These are phyloP conservation scores for Nemoura dubitans DNA, from an alignment of 2,888 invertebrate species.

Conservation along the genomic window DNA sequence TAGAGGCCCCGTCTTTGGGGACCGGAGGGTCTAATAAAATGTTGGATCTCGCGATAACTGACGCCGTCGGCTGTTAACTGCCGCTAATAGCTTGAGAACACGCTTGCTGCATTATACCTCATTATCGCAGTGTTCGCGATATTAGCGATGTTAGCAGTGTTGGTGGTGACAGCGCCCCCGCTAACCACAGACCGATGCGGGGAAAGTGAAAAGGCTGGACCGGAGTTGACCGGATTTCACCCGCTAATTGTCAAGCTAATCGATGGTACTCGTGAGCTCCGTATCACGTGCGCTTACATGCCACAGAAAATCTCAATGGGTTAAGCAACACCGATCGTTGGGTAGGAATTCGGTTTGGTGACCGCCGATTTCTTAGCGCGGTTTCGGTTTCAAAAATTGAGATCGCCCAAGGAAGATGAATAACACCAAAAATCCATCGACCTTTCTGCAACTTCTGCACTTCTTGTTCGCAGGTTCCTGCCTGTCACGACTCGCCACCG, in stretches of 20 bases:
- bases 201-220: neutral
- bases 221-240: neutral
- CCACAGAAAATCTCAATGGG: too few relatives aligned
- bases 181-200: neutral
- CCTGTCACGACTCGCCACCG: neutral
- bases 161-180: neutral
- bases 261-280: neutral
- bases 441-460: too few relatives aligned
- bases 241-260: neutral
- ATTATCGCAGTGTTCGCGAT: too few relatives aligned
- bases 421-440: too few relatives aligned
- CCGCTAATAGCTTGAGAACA: neutral
- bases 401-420: too few relatives aligned
- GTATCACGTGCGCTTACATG: neutral
- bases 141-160: neutral
- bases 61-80: neutral
- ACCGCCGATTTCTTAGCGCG: too few relatives aligned
- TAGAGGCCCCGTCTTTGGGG: too few relatives aligned
- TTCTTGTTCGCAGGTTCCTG: constrained; percentile 9
- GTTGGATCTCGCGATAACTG: neutral
- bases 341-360: too few relatives aligned
- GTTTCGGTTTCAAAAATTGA: too few relatives aligned
- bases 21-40: too few relatives aligned
- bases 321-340: too few relatives aligned
- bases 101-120: neutral